phyloP scores from a whole-genome alignment of 2,113 vertebrate genomes.

The Harpagus bidentatus region DNA sequence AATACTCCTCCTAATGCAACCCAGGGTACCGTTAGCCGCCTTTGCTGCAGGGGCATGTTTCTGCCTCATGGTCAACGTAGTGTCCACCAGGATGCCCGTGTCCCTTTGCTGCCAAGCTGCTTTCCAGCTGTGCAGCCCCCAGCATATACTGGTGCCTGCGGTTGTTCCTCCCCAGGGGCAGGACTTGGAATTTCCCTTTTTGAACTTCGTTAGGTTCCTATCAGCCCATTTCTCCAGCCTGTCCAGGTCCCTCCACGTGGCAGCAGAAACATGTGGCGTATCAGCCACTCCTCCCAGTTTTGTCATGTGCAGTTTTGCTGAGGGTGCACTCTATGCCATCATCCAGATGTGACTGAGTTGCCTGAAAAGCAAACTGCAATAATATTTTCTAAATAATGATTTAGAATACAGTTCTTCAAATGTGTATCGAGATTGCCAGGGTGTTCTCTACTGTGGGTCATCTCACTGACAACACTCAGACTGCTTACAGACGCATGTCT shows the following conservation, averaged over 20 bases:
- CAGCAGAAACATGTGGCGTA: background rate
- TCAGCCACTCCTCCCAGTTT: background rate
- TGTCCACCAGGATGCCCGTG: background rate
- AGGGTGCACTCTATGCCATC: background rate
- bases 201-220: background rate
- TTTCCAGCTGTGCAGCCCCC: background rate
- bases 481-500: background rate
- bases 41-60: background rate
- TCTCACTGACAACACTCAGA: background rate
- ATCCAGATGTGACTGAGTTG: background rate
- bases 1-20: background rate
- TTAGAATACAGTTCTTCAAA: background rate
- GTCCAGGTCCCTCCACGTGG: background rate
- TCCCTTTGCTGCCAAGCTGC: background rate
- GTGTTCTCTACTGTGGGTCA: background rate
- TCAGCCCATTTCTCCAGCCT: background rate
- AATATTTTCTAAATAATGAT: background rate
- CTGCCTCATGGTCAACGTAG: background rate
- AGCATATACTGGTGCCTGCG: background rate
- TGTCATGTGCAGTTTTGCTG: background rate
- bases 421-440: background rate
- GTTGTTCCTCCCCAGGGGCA: background rate
- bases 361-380: background rate
- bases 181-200: background rate
- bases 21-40: rapidly evolving